Evolutionary conservation across 2,888 invertebrate genomes (phyloP).

Genomic region (Lissonota sp.): DNA sequence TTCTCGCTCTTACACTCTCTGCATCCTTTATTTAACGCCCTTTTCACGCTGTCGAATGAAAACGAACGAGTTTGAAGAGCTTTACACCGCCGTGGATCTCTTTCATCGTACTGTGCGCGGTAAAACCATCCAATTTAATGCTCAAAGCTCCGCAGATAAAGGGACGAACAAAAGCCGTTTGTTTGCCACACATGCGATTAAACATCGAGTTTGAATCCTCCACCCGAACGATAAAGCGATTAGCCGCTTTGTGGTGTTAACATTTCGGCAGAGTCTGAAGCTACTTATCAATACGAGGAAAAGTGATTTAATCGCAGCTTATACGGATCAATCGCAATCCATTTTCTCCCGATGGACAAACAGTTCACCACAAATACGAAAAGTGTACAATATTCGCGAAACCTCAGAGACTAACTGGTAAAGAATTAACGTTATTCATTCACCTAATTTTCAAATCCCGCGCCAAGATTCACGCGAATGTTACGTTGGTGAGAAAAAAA

Average conservation of each 20-base stretch:
- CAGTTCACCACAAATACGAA: too few species aligned
- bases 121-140: slow-evolving; percentile 38
- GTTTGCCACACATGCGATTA: slow-evolving; percentile 15
- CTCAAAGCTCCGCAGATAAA: neutral
- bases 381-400: too few species aligned
- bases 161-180: neutral
- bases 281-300: slow-evolving; percentile 6
- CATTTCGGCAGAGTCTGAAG: slow-evolving; percentile 16
- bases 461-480: too few species aligned
- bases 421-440: too few species aligned
- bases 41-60: slow-evolving; percentile 14
- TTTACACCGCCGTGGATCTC: slow-evolving; percentile 1
- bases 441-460: too few species aligned
- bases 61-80: slow-evolving; percentile 20
- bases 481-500: too few species aligned
- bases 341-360: too few species aligned
- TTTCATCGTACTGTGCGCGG: slow-evolving; percentile 6
- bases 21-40: slow-evolving; percentile 6
- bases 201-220: slow-evolving; percentile 18
- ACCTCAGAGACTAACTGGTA: too few species aligned
- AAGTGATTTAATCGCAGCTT: neutral
- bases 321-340: too few species aligned
- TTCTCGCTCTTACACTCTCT: neutral
- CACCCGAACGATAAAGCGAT: slow-evolving; percentile 37
- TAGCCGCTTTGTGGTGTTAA: neutral